These are phyloP conservation scores for Cepaea hortensis DNA, from an alignment of 2,888 invertebrate species.

Conservation along the genomic window DNA sequence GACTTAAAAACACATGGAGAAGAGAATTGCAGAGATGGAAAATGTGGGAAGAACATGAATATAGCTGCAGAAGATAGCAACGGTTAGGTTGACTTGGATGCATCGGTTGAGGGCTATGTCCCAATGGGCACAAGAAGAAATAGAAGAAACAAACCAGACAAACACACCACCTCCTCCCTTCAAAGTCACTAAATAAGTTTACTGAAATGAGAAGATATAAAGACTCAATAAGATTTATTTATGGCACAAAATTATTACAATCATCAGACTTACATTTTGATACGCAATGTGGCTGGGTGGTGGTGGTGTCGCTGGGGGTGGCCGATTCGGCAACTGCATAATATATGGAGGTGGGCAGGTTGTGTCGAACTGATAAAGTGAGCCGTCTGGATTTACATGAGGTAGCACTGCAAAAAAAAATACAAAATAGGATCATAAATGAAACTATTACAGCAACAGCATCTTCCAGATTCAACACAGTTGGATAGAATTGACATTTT, in stretches of 20 bases:
- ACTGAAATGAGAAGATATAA: not conserved
- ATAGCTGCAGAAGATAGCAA: too few species aligned
- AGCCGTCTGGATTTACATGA: conserved; percentile 85
- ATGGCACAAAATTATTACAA: not conserved
- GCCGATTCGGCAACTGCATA: not conserved
- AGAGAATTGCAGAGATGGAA: too few species aligned
- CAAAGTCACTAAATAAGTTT: too few species aligned
- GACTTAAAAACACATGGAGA: too few species aligned
- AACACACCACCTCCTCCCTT: too few species aligned
- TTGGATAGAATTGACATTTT: too few species aligned
- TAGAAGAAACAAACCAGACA: too few species aligned
- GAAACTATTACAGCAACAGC: not conserved
- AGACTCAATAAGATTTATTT: not conserved
- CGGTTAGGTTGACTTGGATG: too few species aligned
- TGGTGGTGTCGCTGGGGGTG: not conserved
- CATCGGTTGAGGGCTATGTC: too few species aligned
- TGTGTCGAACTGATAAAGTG: conserved; percentile 87
- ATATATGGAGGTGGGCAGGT: conserved; percentile 61
- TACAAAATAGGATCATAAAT: not conserved
- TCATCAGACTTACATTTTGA: not conserved
- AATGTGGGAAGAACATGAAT: too few species aligned
- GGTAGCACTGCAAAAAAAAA: conserved; percentile 80
- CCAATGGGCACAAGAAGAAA: too few species aligned
- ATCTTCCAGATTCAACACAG: not conserved
- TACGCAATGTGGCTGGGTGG: conserved; percentile 1